These are phyloP conservation scores for Neoitamus cyanurus DNA, from an alignment of 2,888 invertebrate genomes.

Conservation along the genomic window DNA sequence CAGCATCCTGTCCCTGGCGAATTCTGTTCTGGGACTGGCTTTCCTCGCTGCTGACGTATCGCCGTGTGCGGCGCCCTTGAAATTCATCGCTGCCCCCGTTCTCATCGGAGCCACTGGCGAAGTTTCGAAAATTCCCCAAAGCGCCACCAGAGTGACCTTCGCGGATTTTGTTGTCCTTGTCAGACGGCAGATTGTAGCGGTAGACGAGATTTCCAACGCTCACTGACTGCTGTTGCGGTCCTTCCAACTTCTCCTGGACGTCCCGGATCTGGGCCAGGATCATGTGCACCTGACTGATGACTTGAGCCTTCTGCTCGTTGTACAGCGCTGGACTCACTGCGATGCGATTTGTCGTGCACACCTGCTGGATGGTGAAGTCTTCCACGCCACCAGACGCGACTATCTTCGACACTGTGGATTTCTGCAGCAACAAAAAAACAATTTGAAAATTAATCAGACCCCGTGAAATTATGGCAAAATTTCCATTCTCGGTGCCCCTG, in stretches of 20 bases:
- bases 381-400: slow-evolving; percentile 70
- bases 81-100: too few species aligned
- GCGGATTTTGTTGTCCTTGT: slow-evolving; percentile 56
- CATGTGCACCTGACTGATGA: slow-evolving; percentile 72
- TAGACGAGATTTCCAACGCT: slow-evolving; percentile 70
- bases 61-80: too few species aligned
- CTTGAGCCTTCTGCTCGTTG: slow-evolving; percentile 72
- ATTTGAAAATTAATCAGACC: too few species aligned
- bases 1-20: too few species aligned
- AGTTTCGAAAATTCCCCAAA: too few species aligned
- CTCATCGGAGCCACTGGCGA: not conserved
- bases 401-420: slow-evolving; percentile 70
- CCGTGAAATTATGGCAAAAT: too few species aligned
- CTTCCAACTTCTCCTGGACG: slow-evolving; percentile 60
- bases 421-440: slow-evolving; percentile 61
- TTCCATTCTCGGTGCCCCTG: too few species aligned
- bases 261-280: slow-evolving; percentile 63
- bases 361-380: slow-evolving; percentile 73
- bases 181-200: slow-evolving; percentile 65
- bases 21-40: too few species aligned
- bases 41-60: too few species aligned
- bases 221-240: slow-evolving; percentile 65
- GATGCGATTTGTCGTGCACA: slow-evolving; percentile 73
- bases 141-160: not conserved
- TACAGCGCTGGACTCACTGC: slow-evolving; percentile 71